Evolutionary conservation across 2,113 vertebrate species (phyloP), one percentile per base, ranked within the genome.

Genomic region (Actenoides lindsayi): DNA sequence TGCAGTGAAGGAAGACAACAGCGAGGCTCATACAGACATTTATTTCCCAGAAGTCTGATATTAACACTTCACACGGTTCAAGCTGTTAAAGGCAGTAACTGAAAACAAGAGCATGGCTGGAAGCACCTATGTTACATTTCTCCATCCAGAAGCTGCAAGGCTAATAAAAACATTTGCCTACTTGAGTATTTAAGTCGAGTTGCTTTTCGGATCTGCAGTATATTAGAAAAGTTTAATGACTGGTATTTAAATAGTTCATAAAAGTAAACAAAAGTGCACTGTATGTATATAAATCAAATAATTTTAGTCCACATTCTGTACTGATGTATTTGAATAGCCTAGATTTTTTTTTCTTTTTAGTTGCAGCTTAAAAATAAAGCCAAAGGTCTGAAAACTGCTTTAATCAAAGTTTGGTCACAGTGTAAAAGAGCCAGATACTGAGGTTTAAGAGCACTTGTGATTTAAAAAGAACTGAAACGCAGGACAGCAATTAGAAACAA

Each of bases 41-140:
- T 98, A 86, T 97, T 98, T 97, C 91, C 64, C 76, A 77, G 51
- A 71, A 63, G 46, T 68, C 74, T 60, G 16, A 19, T 88, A 30
- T 35, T 37, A 73, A 64, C 19, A 33, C 84, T 59, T 89, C 41
- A 75, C 63, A 3, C 8, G 20, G 68, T 83, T 84, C 59, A 50
- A 83, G 11, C 35, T 42, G 48, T 75, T 39, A 85, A 94, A 87
- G 14, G 27, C 33, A 75, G 59, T 44, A 73, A 70, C 16, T 54
- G 85, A 79, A 90, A 64, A 53, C 44, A 87, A 78, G 71, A 57
- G 17, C 16, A 24, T 27, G 25, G 60, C 51, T 93, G 68, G 75
- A 75, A 89, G 41, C 18, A 3, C 21, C 16, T 23, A 8, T 83
- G 50, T n/a, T 62, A 9, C 11, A 20, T 46, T 63, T 88, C 53